Evolutionary conservation across 2,797 vertebrate species (phyloP).

Genomic region (Margarornis squamiger): DNA sequence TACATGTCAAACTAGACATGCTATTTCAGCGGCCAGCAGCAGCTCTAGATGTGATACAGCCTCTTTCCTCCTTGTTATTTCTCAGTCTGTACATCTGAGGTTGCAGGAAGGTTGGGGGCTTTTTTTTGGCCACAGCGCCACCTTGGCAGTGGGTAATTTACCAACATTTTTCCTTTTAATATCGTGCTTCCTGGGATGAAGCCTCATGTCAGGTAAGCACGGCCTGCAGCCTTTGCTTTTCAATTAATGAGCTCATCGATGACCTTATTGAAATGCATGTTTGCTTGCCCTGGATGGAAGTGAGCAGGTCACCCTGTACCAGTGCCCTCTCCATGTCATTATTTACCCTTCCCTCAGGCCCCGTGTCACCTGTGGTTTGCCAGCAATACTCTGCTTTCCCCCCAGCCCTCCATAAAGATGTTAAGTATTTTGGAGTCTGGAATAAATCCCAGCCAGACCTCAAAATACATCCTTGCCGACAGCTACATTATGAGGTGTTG

Average conservation of each 20-base stretch:
- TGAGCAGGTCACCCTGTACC: slow-evolving; percentile 40
- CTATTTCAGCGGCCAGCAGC: neutral
- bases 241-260: neutral
- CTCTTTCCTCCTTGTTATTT: neutral
- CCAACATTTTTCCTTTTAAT: neutral
- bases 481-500: neutral
- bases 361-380: neutral
- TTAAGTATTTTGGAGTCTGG: neutral
- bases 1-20: neutral
- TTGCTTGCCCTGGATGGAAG: neutral
- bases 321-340: neutral
- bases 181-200: neutral
- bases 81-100: neutral
- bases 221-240: neutral
- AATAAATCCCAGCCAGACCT: neutral
- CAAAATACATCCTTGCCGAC: neutral
- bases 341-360: slow-evolving; percentile 27
- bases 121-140: neutral
- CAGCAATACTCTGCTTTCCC: neutral
- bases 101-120: neutral
- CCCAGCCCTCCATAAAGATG: neutral
- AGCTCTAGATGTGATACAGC: neutral
- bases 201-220: neutral
- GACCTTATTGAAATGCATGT: slow-evolving; percentile 45
- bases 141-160: neutral